These are phyloP conservation scores for Scomberomorus guttatus DNA, from an alignment of 2,797 vertebrate species.

Conservation along the genomic window DNA sequence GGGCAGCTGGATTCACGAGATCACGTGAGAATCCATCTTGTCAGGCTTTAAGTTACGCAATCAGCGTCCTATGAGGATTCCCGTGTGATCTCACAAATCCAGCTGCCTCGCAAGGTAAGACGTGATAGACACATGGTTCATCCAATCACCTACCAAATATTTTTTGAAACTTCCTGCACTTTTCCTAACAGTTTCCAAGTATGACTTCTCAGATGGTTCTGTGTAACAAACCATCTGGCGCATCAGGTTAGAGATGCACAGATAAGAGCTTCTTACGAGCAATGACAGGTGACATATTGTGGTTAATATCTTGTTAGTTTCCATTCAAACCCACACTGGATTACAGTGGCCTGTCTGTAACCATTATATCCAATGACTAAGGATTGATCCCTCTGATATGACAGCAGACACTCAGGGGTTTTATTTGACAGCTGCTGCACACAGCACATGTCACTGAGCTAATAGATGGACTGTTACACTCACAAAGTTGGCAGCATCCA, in stretches of 20 bases:
- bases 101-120: too few relatives aligned
- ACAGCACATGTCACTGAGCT: not conserved
- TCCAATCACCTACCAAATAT: too few relatives aligned
- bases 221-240: too few relatives aligned
- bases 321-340: not conserved
- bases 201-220: too few relatives aligned
- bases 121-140: too few relatives aligned
- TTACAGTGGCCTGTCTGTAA: not conserved
- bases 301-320: not conserved
- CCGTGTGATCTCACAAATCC: too few relatives aligned
- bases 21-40: too few relatives aligned
- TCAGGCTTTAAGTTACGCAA: too few relatives aligned
- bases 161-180: too few relatives aligned
- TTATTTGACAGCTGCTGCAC: not conserved
- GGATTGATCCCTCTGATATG: not conserved
- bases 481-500: constrained; percentile 99
- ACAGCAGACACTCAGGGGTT: not conserved
- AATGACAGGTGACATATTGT: not conserved
- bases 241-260: not conserved
- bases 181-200: too few relatives aligned
- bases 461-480: constrained; percentile 69
- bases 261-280: not conserved
- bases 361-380: not conserved
- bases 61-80: too few relatives aligned
- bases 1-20: too few relatives aligned